Evolutionary conservation across 2,888 invertebrate species (phyloP), one percentile per base, ranked within the genome.

Genomic region (Conistra vaccinii): DNA sequence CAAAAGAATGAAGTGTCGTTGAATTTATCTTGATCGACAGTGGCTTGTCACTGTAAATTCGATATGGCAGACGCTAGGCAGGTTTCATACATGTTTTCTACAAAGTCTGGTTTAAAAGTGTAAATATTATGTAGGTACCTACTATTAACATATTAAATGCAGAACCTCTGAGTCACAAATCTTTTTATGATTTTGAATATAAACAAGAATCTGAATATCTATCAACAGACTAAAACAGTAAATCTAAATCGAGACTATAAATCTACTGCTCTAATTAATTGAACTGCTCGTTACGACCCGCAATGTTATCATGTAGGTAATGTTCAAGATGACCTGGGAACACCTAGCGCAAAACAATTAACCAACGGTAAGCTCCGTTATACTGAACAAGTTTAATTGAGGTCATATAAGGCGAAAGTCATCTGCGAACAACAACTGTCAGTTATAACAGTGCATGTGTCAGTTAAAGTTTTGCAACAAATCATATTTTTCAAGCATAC

Each of bases 381-480:
- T 20, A 62, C 0, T 69, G 23, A 81, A 73, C 85, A 35, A 57
- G 81, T 81, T 85, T 48, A 70, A 68, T 68, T 61, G 60, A 68
- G 85, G 85, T 39, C 72, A 23, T n/a, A 65, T 81, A 73, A 73
- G 29, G 72, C 57, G 7, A 71, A 51, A 70, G 20, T 35, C 23
- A 69, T 57, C 60, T 45, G 68, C 1, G 23, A 53, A n/a, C 7
- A 14, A 0, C 23, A 55, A 17, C 65, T 67, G 32, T 67, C 42
- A 39, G 10, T n/a, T 10, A 32, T n/a, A 57, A 29, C 42, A 55
- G 6, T 29, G n/a, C 32, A 58, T 32, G 9, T 9, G 20, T 53
- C 48, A 51, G 10, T 39, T n/a, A 42, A 53, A 45, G 7, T 32
- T 32, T 53, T 10, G 9, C 7, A 53, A 39, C 65, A 4, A 35